Base-by-base conservation (phyloP, 53 echinoderm and acorn worm species). In the Arbacia lixula region DNA sequence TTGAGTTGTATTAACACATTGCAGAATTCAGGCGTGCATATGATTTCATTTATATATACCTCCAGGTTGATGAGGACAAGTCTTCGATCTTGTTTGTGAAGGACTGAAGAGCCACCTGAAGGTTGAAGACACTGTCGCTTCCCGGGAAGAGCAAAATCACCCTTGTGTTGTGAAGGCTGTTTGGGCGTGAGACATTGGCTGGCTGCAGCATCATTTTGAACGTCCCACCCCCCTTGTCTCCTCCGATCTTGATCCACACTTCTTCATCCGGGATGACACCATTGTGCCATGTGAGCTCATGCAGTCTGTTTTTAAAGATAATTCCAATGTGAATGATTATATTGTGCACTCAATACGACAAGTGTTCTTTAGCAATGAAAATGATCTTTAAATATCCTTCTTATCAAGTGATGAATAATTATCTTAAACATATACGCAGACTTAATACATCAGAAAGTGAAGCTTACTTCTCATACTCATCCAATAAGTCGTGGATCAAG, bases 281-380 rank as follows among this genome's bases (percentile, higher is more conserved):
- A 10, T 57, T 36, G 38, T 76, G 76, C 76, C 76, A 76, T 55
- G 76, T 76, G 22, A 76, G 76, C 38, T 76, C 56, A 9, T 21
- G 35, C 31, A 58, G 38, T 57, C 76, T 76, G 36, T 55, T 10
- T 56, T n/a, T n/a, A n/a, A n/a, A 16, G 4, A 16, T 56, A 21
- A 10, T 46, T 8, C 14, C 8, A 46, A 46, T 10, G 14, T n/a
- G n/a, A n/a, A n/a, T n/a, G n/a, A n/a, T n/a, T n/a, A n/a, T n/a
- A n/a, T n/a, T n/a, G n/a, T n/a, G n/a, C n/a, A n/a, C n/a, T n/a
- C n/a, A n/a, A n/a, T n/a, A n/a, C n/a, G n/a, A n/a, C n/a, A n/a
- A n/a, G n/a, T n/a, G n/a, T n/a, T n/a, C n/a, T n/a, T n/a, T n/a
- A n/a, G n/a, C n/a, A n/a, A n/a, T n/a, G n/a, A n/a, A n/a, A n/a